A percentile compares a stretch with the other conserved stretches of the same genome.
Conservation (phyloP, 2,888 invertebrate species). For the Limnephilus marmoratus region DNA sequence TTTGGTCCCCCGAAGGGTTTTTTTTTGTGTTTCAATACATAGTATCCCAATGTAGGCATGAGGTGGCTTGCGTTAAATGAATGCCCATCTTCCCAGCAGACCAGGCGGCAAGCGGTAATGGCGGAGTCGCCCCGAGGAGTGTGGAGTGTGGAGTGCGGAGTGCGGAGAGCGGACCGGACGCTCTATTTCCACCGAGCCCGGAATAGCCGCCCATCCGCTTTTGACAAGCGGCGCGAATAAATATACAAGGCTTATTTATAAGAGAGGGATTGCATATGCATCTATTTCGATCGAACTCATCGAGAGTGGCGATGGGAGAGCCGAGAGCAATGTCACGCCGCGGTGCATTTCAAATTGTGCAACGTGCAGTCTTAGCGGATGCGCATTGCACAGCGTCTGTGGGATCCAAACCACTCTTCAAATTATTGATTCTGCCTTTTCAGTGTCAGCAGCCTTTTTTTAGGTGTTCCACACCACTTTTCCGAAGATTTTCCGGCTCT, state of each 20-base stretch:
- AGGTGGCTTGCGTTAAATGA: background rate
- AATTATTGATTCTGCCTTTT: background rate
- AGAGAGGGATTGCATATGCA: constrained; percentile 56
- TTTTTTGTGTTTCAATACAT: no score
- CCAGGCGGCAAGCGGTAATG: background rate
- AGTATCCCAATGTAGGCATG: background rate
- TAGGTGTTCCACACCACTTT: no score
- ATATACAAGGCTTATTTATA: constrained; percentile 54
- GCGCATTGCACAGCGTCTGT: background rate
- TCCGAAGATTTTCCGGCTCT: no score
- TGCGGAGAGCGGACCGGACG: constrained; percentile 42
- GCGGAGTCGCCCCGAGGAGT: background rate
- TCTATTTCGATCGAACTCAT: constrained; percentile 55
- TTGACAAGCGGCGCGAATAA: constrained; percentile 52
- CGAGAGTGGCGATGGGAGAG: constrained; percentile 20
- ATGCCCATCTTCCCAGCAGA: background rate
- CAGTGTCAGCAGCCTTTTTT: background rate
- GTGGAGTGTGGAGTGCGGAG: background rate
- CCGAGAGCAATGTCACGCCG: constrained; percentile 37
- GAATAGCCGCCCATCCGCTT: constrained; percentile 53
- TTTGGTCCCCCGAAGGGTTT: no score
- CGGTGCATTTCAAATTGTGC: constrained; percentile 12
- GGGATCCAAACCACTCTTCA: background rate
- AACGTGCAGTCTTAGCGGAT: background rate
- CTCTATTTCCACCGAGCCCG: constrained; percentile 54